phyloP scores from a whole-genome alignment of 1,140 invertebrate species.

The Conopomorpha cramerella region DNA sequence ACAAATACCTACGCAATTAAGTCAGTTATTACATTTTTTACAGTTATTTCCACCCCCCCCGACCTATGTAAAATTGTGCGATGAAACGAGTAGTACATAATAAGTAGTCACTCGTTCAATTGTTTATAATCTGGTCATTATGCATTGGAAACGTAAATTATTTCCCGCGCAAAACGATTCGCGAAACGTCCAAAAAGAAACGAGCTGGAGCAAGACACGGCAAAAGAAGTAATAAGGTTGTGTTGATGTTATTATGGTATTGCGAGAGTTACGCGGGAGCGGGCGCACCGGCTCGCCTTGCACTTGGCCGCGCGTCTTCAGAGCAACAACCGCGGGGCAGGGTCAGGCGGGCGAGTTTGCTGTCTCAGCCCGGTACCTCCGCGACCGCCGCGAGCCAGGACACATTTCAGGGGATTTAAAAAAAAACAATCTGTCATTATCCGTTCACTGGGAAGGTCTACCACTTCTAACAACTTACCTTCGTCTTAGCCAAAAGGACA shows the following conservation, averaged over 20 bases:
- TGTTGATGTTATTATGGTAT: slow-evolving; percentile 11
- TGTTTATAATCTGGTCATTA: neutral
- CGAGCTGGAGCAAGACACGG: neutral
- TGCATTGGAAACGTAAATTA: neutral
- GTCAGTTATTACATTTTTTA: too few relatives aligned
- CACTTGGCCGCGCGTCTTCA: slow-evolving; percentile 42
- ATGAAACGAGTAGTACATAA: neutral
- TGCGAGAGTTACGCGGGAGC: slow-evolving; percentile 18
- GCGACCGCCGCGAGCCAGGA: too few relatives aligned
- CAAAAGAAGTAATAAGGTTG: neutral
- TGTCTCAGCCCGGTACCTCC: too few relatives aligned
- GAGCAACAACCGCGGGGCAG: slow-evolving; percentile 35
- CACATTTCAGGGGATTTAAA: too few relatives aligned
- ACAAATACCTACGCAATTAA: too few relatives aligned
- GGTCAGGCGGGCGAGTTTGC: too few relatives aligned
- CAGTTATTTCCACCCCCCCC: too few relatives aligned
- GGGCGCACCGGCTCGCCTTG: slow-evolving; percentile 38
- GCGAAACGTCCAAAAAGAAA: neutral
- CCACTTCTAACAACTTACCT: too few relatives aligned
- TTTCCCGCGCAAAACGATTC: neutral
- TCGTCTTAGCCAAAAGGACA: too few relatives aligned
- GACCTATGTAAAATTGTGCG: neutral
- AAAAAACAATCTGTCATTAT: too few relatives aligned
- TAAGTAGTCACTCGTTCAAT: too few relatives aligned
- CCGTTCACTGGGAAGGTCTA: too few relatives aligned